Percentiles rank a stretch among this genome's conserved stretches.
Conservation (phyloP, 2,797 vertebrate species). For the Trematomus bernacchii region DNA sequence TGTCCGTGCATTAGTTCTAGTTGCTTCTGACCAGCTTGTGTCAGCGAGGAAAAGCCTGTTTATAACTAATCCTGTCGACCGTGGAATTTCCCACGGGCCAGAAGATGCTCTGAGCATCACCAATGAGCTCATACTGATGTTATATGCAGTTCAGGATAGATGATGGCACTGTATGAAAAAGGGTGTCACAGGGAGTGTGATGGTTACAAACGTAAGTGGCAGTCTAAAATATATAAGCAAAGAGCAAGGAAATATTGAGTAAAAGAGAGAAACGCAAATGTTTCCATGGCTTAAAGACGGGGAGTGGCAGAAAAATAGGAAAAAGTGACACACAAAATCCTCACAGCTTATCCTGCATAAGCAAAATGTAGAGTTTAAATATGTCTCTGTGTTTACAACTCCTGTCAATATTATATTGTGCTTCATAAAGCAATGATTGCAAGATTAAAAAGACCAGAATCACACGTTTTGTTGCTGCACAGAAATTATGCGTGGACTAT, state of each 20-base stretch:
- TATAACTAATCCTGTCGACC: constrained; percentile 33
- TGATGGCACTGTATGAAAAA: constrained; percentile 24
- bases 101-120: constrained; percentile 36
- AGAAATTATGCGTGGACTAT: background rate
- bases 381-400: background rate
- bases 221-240: background rate
- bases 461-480: background rate
- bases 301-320: constrained; percentile 13
- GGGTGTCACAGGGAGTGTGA: background rate
- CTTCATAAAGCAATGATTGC: background rate
- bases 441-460: background rate
- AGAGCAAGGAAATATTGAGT: constrained; percentile 2
- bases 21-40: constrained; percentile 22
- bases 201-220: constrained; percentile 17
- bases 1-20: constrained; percentile 28
- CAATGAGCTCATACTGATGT: constrained; percentile 45
- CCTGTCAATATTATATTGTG: background rate
- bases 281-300: background rate
- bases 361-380: background rate
- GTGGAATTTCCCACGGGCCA: constrained; percentile 35
- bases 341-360: background rate
- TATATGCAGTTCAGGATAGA: constrained; percentile 27
- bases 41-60: constrained; percentile 27
- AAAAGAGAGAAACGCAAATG: background rate
- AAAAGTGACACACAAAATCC: background rate